Percentiles rank a stretch among this genome's conserved stretches.
phyloP scores from a whole-genome alignment of 2,797 vertebrate species.

The Sciurus vulgaris region DNA sequence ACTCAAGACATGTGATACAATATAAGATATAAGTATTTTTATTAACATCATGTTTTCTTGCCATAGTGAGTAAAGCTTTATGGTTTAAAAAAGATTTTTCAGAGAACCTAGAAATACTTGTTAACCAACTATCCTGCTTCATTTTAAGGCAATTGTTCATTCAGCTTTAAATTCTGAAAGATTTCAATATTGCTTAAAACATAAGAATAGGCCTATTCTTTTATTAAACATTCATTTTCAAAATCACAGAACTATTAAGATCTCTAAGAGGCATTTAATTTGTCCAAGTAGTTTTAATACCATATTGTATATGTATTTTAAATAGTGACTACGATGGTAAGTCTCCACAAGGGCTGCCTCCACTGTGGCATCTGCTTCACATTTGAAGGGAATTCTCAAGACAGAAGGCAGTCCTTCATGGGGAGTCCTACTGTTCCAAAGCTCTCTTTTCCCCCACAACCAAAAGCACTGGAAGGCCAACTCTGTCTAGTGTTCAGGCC shows the following conservation, averaged over 20 bases:
- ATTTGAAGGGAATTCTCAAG: background rate
- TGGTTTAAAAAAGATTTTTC: constrained; percentile 64
- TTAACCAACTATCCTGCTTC: constrained; percentile 45
- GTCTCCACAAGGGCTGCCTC: background rate
- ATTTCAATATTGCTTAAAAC: constrained; percentile 46
- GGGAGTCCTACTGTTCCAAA: background rate
- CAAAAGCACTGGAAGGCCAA: background rate
- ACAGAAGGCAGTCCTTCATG: background rate
- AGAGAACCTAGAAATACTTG: background rate
- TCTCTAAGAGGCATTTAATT: background rate
- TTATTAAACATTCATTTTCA: constrained; percentile 48
- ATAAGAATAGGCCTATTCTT: background rate
- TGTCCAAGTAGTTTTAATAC: background rate
- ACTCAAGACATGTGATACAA: background rate
- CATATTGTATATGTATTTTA: background rate
- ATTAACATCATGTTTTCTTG: constrained; percentile 57
- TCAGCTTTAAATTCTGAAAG: constrained; percentile 32
- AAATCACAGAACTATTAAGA: background rate
- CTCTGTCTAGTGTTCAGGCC: background rate
- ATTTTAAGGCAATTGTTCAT: constrained; percentile 42
- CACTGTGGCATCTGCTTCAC: background rate
- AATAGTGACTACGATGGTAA: background rate
- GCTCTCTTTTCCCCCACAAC: background rate
- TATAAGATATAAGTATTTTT: constrained; percentile 52
- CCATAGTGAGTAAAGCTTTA: constrained; percentile 53